phyloP scores from a whole-genome alignment of 2,113 vertebrate species.

The Grammomys dolichurus region DNA sequence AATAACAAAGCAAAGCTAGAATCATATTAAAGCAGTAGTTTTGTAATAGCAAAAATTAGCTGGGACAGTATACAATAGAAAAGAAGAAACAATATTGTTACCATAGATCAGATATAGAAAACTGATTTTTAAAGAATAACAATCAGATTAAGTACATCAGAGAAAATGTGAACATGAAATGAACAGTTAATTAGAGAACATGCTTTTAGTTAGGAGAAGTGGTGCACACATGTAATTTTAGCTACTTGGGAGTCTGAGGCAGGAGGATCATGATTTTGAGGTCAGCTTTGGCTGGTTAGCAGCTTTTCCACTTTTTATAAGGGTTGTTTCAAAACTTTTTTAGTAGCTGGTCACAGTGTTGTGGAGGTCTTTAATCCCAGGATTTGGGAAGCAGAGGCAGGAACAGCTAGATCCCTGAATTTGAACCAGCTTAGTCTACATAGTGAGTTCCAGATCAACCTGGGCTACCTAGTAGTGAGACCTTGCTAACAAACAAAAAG shows the following conservation, averaged over 20 bases:
- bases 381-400: neutral
- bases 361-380: neutral
- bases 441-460: neutral
- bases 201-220: neutral
- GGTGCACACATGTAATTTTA: neutral
- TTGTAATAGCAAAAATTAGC: constrained; percentile 44
- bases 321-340: constrained; percentile 1
- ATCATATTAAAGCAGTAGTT: constrained; percentile 38
- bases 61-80: neutral
- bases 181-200: neutral
- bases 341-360: neutral
- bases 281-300: neutral
- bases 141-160: neutral
- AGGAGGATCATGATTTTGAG: neutral
- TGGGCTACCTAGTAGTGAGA: neutral
- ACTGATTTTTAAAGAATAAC: neutral
- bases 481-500: neutral
- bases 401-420: neutral
- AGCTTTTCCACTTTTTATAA: neutral
- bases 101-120: neutral
- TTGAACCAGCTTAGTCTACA: neutral
- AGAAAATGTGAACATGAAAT: constrained; percentile 34
- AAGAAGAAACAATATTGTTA: constrained; percentile 35
- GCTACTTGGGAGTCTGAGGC: neutral
- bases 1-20: constrained; percentile 36